Base-by-base conservation (phyloP, 1,140 invertebrate genomes). In the Drosophila truncata region DNA sequence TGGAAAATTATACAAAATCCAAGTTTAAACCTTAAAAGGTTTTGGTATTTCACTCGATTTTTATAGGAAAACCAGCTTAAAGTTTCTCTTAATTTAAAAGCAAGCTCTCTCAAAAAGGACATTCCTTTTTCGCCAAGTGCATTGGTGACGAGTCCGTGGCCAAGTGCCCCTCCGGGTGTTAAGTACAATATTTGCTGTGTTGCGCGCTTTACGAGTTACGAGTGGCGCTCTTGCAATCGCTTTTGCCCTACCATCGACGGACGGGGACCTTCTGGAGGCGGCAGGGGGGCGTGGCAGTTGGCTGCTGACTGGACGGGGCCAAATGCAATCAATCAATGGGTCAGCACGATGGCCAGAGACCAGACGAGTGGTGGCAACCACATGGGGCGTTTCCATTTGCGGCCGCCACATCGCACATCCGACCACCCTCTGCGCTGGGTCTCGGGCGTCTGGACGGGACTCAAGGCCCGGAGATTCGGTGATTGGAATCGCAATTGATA, bases 311-410 rank as follows among this genome's bases (percentile, higher is more conserved):
- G 57, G 62, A 20, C 62, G 33, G 57, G 69, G 77, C 79, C 81
- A 87, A 86, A 74, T 83, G 83, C 83, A 88, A 87, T 90, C 85
- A 90, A 90, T 90, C 85, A 90, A 90, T 90, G 86, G 85, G 85
- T 90, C 85, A 90, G 70, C 74, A 80, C 80, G 81, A 81, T 83
- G 78, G 62, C 71, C 71, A 72, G 59, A 64, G 61, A 67, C 66
- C 72, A 70, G 80, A 63, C 69, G 80, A 67, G 63, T 67, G 50
- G 65, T 72, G 72, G 50, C 85, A 90, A 82, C 85, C 85, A 90
- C 85, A 90, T 90, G 85, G 86, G 85, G 85, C 82, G 85, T 91
- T 91, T 91, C 85, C 85, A 90, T 90, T 90, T 90, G 85, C 75
- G 75, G 78, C 78, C 61, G 77, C 84, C 80, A 88, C 62, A 62